Evolutionary conservation across 2,113 vertebrate species (phyloP).

Genomic region (Corvus cornix): DNA sequence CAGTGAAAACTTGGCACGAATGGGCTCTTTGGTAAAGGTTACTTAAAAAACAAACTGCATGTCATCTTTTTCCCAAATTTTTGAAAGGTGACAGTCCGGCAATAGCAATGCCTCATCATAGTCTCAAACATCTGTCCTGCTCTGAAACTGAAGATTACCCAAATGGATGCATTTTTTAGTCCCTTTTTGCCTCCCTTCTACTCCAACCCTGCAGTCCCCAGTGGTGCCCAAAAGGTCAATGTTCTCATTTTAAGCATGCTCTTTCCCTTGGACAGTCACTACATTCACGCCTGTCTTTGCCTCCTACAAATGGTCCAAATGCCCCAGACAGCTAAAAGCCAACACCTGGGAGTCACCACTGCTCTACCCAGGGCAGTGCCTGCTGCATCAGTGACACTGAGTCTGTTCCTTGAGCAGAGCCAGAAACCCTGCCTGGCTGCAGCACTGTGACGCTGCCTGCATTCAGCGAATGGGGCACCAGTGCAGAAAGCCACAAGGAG

Average conservation of each 20-base stretch:
- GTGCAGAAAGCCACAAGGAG: fast-evolving
- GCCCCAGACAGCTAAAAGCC: background rate
- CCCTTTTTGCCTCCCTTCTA: background rate
- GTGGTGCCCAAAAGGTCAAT: background rate
- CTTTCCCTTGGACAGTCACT: background rate
- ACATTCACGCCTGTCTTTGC: background rate
- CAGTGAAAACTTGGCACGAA: background rate
- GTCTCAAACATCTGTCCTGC: background rate
- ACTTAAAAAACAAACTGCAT: background rate
- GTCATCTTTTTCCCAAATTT: background rate
- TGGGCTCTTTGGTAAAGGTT: background rate
- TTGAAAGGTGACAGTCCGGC: background rate
- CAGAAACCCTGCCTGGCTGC: background rate
- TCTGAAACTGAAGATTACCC: background rate
- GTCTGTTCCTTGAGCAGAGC: background rate
- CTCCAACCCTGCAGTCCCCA: background rate
- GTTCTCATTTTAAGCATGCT: background rate
- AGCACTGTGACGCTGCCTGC: background rate
- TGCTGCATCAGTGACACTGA: fast-evolving
- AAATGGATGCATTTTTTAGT: background rate
- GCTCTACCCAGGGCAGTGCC: background rate
- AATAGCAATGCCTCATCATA: background rate
- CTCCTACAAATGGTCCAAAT: background rate
- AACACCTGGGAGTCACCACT: background rate
- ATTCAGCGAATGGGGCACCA: fast-evolving